phyloP scores from a whole-genome alignment of 2,113 vertebrate genomes.

The Rhizomys pruinosus region DNA sequence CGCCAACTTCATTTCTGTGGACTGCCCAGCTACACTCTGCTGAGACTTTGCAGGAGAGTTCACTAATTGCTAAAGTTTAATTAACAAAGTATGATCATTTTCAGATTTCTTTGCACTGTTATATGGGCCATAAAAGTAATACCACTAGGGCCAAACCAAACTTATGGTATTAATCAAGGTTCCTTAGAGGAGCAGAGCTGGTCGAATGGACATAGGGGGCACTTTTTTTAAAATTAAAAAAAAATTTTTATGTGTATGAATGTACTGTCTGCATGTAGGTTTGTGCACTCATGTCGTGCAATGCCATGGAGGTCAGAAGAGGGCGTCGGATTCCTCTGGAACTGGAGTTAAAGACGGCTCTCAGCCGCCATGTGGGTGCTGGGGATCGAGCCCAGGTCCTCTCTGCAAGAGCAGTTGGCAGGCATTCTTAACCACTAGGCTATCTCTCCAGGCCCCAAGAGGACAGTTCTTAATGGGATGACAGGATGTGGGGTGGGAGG shows the following conservation, averaged over 20 bases:
- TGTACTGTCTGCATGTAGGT: no score
- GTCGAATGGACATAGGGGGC: not conserved
- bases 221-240: no score
- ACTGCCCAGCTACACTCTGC: not conserved
- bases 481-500: not conserved
- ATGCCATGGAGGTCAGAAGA: no score
- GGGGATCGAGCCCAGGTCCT: no score
- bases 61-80: constrained; percentile 7
- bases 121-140: not conserved
- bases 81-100: not conserved
- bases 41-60: not conserved
- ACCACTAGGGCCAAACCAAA: not conserved
- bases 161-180: not conserved
- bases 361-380: no score
- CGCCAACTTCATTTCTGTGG: not conserved
- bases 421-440: no score
- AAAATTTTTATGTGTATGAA: no score
- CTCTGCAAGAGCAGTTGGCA: no score
- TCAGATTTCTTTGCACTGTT: not conserved
- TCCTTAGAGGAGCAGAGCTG: not conserved
- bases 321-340: no score
- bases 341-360: no score
- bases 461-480: not conserved
- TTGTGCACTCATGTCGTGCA: no score
- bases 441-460: no score